Conservation (phyloP, 2,113 vertebrate genomes). For the Oncorhynchus clarkii region DNA sequence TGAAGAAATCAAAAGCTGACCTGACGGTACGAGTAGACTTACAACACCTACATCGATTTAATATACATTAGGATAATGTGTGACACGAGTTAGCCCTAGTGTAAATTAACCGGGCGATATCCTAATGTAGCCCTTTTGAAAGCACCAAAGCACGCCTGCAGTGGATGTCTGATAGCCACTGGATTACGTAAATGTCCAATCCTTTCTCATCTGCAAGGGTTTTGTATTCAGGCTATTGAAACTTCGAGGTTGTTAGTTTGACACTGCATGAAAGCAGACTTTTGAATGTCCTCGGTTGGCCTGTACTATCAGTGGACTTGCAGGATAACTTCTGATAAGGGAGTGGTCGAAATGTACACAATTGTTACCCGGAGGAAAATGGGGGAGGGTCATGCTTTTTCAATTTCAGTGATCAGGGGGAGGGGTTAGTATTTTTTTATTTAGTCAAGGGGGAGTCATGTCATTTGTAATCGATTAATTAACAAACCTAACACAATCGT, state of each 20-base stretch:
- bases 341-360: too few species aligned
- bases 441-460: too few species aligned
- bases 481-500: too few species aligned
- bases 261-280: neutral
- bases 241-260: neutral
- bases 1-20: constrained; percentile 18
- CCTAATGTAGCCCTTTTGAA: neutral
- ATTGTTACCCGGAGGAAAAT: too few species aligned
- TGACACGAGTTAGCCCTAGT: neutral
- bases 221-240: neutral
- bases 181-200: neutral
- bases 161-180: neutral
- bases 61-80: neutral
- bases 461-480: too few species aligned
- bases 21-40: constrained; percentile 2
- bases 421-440: too few species aligned
- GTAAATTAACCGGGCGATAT: neutral
- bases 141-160: neutral
- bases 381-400: too few species aligned
- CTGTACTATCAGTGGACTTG: too few species aligned
- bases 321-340: too few species aligned
- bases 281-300: neutral
- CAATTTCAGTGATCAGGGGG: too few species aligned
- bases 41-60: neutral
- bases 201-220: neutral